A percentile compares a stretch with the other conserved stretches of the same genome.
Evolutionary conservation across 1,140 invertebrate species (phyloP).

Genomic region (Caerostris extrusa): DNA sequence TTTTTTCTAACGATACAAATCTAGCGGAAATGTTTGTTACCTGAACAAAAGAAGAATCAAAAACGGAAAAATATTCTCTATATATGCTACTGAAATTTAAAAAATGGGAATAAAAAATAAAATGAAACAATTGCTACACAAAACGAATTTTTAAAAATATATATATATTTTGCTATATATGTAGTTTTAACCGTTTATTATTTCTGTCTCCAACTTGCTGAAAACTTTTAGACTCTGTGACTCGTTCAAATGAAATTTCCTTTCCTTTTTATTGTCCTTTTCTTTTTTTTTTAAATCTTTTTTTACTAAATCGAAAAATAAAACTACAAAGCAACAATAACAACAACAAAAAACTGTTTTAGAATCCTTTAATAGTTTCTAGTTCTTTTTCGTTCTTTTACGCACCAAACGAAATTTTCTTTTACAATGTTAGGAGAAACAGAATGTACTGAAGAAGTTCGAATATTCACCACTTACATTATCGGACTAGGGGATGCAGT

Average conservation of each 20-base stretch:
- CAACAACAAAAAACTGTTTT: neutral
- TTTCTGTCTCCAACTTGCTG: neutral
- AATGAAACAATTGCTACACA: slow-evolving; percentile 56
- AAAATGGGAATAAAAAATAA: neutral
- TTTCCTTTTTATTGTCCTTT: too few relatives aligned
- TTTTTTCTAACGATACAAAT: neutral
- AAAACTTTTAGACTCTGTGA: slow-evolving; percentile 51
- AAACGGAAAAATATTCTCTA: neutral
- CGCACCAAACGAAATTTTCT: slow-evolving; percentile 36
- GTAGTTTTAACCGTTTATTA: slow-evolving; percentile 12
- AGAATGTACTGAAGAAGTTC: slow-evolving; percentile 50
- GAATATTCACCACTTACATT: slow-evolving; percentile 70
- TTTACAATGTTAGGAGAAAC: slow-evolving; percentile 63
- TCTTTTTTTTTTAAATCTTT: neutral
- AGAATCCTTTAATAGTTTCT: slow-evolving; percentile 76
- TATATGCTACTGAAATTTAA: slow-evolving; percentile 1
- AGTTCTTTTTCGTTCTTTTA: neutral
- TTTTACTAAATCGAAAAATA: neutral
- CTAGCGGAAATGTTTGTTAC: neutral
- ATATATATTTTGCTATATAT: neutral
- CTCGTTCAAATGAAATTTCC: neutral
- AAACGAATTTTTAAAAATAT: slow-evolving; percentile 59
- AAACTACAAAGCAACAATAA: neutral
- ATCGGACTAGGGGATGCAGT: slow-evolving; percentile 70
- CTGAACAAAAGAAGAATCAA: neutral